phyloP scores from a whole-genome alignment of 2,113 vertebrate genomes.

The Platichthys stellatus region DNA sequence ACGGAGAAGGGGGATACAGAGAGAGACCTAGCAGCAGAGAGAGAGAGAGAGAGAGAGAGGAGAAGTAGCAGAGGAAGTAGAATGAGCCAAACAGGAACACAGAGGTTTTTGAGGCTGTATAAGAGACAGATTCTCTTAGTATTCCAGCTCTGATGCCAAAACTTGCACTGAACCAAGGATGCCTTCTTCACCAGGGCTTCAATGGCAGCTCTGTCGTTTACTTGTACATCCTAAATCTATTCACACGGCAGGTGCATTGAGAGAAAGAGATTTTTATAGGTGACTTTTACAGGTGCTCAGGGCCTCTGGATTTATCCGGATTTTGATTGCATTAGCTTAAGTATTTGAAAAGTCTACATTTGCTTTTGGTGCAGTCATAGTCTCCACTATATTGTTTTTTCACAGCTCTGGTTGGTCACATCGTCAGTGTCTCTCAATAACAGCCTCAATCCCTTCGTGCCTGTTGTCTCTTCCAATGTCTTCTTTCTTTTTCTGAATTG shows the following conservation, averaged over 20 bases:
- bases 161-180: conserved; percentile 68
- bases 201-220: conserved; percentile 76
- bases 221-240: conserved; percentile 63
- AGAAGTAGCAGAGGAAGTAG: conserved; percentile 71
- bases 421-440: too few species aligned
- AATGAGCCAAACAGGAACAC: conserved; percentile 80
- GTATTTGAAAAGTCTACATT: conserved; percentile 13
- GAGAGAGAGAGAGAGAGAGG: conserved; percentile 25
- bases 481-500: too few species aligned
- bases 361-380: background rate
- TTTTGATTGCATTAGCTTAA: conserved; percentile 26
- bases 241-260: conserved; percentile 72
- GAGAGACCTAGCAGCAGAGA: conserved; percentile 37
- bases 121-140: conserved; percentile 70
- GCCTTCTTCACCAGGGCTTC: conserved; percentile 70
- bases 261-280: conserved; percentile 71
- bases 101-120: conserved; percentile 71
- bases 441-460: too few species aligned
- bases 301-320: conserved; percentile 24
- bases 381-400: background rate
- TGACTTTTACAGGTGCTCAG: conserved; percentile 62
- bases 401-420: too few species aligned
- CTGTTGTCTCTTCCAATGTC: too few species aligned
- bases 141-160: conserved; percentile 72
- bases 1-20: conserved; percentile 37